These are phyloP conservation scores for Sialia sialis DNA, from an alignment of 2,113 vertebrate genomes.

Conservation along the genomic window DNA sequence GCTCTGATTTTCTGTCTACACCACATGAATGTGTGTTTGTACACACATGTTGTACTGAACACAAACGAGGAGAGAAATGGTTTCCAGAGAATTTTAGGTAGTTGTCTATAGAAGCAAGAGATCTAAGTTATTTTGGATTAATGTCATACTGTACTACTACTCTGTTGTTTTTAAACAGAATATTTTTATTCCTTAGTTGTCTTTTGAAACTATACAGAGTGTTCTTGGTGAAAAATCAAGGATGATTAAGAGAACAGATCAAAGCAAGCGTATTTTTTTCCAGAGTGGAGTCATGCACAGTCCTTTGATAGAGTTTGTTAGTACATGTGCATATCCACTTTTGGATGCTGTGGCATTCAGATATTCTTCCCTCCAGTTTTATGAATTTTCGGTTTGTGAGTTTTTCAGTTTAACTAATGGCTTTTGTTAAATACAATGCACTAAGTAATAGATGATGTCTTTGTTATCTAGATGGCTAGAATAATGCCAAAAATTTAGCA, in stretches of 20 bases:
- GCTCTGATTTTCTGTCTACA: background rate
- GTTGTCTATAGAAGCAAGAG: background rate
- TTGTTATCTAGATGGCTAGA: background rate
- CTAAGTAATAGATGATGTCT: background rate
- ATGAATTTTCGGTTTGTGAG: background rate
- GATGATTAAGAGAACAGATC: background rate
- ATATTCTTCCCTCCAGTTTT: background rate
- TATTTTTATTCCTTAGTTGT: background rate
- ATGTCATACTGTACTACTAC: fast-evolving
- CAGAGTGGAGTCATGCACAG: background rate
- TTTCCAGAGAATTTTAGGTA: background rate
- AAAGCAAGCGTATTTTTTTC: background rate
- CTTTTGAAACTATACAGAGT: background rate
- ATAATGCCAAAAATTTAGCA: background rate
- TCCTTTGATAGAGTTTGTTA: background rate
- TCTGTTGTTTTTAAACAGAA: background rate
- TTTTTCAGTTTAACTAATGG: background rate
- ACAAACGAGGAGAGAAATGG: background rate
- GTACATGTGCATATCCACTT: background rate
- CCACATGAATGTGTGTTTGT: background rate
- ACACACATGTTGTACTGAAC: background rate
- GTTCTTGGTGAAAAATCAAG: background rate
- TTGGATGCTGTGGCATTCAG: background rate
- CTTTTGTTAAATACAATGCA: background rate
- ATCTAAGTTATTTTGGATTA: background rate